phyloP scores from a whole-genome alignment of 1,140 invertebrate species.

The Lucilia sericata region DNA sequence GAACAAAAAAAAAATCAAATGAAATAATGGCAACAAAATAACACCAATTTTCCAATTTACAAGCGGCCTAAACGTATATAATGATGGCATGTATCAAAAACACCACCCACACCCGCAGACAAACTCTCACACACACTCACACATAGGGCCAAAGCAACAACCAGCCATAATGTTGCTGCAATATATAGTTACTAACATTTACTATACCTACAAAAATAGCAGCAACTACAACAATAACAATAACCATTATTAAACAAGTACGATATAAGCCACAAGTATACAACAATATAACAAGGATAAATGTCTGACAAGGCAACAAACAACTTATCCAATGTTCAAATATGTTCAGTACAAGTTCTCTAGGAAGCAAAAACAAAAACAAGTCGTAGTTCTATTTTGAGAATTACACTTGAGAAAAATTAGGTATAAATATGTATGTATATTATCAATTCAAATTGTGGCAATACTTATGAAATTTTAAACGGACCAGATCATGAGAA shows the following conservation, averaged over 20 bases:
- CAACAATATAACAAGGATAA: constrained; percentile 32
- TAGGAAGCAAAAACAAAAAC: too few relatives aligned
- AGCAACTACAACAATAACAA: constrained; percentile 18
- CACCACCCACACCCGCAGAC: background rate
- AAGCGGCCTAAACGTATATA: constrained; percentile 41
- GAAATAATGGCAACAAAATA: constrained; percentile 45
- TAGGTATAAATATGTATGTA: too few relatives aligned
- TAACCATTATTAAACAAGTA: background rate
- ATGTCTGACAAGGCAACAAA: constrained; percentile 47
- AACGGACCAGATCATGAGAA: too few relatives aligned
- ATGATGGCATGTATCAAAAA: constrained; percentile 7
- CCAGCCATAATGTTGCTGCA: background rate
- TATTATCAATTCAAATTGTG: too few relatives aligned
- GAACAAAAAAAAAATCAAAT: constrained; percentile 20
- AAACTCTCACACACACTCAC: background rate
- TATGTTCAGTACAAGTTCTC: background rate
- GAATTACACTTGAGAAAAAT: background rate
- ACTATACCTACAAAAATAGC: background rate
- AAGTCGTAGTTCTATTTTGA: too few relatives aligned
- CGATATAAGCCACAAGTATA: constrained; percentile 11
- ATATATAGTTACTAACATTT: background rate
- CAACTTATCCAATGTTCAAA: constrained; percentile 46
- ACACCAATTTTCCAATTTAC: constrained; percentile 45
- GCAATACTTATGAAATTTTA: too few relatives aligned
- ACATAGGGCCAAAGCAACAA: background rate